Evolutionary conservation across 2,888 invertebrate genomes (phyloP).

Genomic region (Platypus cylindrus): DNA sequence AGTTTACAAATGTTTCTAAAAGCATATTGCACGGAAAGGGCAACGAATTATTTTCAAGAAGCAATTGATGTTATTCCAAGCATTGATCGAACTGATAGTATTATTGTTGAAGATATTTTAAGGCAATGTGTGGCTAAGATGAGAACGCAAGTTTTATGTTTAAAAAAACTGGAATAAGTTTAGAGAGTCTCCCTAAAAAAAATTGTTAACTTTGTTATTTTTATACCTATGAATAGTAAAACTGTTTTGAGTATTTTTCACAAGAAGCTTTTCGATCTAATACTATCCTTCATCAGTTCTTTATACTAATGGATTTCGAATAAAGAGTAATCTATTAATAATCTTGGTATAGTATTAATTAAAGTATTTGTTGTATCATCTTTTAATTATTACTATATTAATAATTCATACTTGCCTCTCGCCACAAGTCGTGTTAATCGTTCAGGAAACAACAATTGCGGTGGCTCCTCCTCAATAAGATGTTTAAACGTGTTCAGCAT

Average conservation of each 20-base stretch:
- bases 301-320: no score
- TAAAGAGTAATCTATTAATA: no score
- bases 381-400: no score
- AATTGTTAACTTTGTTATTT: no score
- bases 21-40: constrained; percentile 34
- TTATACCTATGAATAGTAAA: no score
- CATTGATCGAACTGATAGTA: constrained; percentile 40
- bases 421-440: constrained; percentile 52
- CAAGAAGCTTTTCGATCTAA: no score
- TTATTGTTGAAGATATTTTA: constrained; percentile 48
- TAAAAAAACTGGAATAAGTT: constrained; percentile 26
- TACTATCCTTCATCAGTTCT: no score
- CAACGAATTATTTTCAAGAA: constrained; percentile 58
- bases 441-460: constrained; percentile 55
- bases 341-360: no score
- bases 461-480: constrained; percentile 50
- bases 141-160: constrained; percentile 56
- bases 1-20: constrained; percentile 53
- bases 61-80: constrained; percentile 67
- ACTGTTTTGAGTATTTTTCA: no score
- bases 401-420: constrained; percentile 31
- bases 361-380: no score
- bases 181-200: no score
- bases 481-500: constrained; percentile 46
- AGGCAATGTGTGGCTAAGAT: constrained; percentile 50